phyloP scores from a whole-genome alignment of 2,797 vertebrate species.

The Bradypus variegatus region DNA sequence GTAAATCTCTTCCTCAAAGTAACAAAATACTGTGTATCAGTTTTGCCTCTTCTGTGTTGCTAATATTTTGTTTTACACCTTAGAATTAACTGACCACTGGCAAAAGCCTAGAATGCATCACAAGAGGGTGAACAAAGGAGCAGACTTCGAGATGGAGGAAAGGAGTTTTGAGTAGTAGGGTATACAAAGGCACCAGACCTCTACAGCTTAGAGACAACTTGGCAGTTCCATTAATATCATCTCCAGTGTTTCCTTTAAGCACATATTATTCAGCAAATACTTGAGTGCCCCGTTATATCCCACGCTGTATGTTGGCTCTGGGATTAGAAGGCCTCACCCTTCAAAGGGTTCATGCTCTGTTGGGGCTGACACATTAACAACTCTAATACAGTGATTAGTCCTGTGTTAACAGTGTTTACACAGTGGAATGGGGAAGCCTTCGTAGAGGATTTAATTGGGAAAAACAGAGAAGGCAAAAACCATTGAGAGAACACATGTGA shows the following conservation, averaged over 20 bases:
- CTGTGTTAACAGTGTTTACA: neutral
- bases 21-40: neutral
- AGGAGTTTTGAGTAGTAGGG: neutral
- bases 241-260: neutral
- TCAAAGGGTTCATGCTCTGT: neutral
- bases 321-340: neutral
- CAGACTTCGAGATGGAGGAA: neutral
- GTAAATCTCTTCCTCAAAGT: neutral
- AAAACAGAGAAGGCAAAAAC: neutral
- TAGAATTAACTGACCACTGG: neutral
- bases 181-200: neutral
- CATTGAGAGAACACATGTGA: neutral
- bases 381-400: neutral
- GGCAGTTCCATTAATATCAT: neutral
- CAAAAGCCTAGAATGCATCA: neutral
- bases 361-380: neutral
- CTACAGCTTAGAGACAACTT: neutral
- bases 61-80: conserved; percentile 6
- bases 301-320: neutral
- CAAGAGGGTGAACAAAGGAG: neutral
- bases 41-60: neutral
- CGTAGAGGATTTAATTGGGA: neutral
- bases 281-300: neutral
- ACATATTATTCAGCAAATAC: neutral
- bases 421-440: neutral